Base-by-base conservation (phyloP, 1,140 invertebrate genomes). In the Polypedilum vanderplanki region DNA sequence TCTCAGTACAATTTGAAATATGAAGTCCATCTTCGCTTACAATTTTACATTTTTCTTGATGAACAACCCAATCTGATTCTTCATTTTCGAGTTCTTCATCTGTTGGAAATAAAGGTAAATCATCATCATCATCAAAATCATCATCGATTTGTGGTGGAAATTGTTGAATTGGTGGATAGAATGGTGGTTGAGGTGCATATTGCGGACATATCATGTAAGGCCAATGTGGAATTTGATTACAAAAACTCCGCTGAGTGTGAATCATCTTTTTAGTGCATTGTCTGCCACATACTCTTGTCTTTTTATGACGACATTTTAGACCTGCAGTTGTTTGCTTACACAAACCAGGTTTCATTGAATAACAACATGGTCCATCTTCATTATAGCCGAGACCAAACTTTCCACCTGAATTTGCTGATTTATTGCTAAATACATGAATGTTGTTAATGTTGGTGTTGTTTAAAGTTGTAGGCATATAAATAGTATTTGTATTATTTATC, bases 371-470 rank as follows among this genome's bases (percentile, higher is more conserved):
- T 17, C 80, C 80, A 9, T 75, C 77, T 41, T 81, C 79, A 40
- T 64, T 79, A 75, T 78, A 81, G 9, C 80, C 80, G 10, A 81
- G 33, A 0, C 80, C 80, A 20, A 79, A 81, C 40, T 79, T 77
- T 17, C 80, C 80, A 40, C 80, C 80, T 17, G 79, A 76, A 64
- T 78, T 77, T 0, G 80, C 80, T 3, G 79, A 75, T 76, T 81
- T 81, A 64, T 81, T 79, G 10, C 80, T 75, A 8, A 80, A 77
- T 74, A 77, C 74, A 0, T 81, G 77, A 74, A 78, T 78, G 0
- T 80, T 77, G 24, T 78, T 76, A 15, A 80, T 80, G 10, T 77
- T 77, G 1, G 77, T 75, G 9, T 73, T 76, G 22, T 75, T 76
- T 46, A 75, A 74, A 10, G 76, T 76, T 5, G 79, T 77, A 20